Percentiles rank a stretch among this genome's conserved stretches.
Conservation (phyloP, 2,113 vertebrate species). For the Notiomystis cincta region DNA sequence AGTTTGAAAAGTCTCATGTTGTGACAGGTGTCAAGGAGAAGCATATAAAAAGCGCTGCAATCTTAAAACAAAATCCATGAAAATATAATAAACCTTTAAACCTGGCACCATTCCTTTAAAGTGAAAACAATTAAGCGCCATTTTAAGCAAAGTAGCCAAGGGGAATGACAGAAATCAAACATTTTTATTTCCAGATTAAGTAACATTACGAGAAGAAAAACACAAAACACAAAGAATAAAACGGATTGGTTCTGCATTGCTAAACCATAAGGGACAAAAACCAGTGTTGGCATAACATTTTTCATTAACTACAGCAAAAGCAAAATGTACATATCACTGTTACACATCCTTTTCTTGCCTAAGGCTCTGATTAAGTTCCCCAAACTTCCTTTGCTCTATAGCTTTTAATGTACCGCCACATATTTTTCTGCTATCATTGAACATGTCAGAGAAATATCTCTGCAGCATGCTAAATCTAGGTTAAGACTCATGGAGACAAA, state of each 20-base stretch:
- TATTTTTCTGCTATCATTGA: conserved; percentile 48
- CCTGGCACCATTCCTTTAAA: neutral
- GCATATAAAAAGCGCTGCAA: neutral
- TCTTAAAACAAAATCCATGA: neutral
- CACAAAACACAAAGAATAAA: conserved; percentile 39
- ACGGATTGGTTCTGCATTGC: conserved; percentile 41
- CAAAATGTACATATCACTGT: conserved; percentile 47
- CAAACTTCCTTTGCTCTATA: conserved; percentile 45
- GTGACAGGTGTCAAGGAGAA: conserved; percentile 8
- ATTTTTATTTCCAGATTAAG: conserved; percentile 55
- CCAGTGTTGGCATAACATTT: conserved; percentile 15
- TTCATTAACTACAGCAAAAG: conserved; percentile 56
- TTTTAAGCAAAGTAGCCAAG: conserved; percentile 18
- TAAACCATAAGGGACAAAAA: conserved; percentile 49
- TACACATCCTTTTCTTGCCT: conserved; percentile 54
- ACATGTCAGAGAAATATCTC: conserved; percentile 59
- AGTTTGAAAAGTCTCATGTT: neutral
- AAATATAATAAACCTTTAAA: conserved; percentile 19
- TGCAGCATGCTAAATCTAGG: conserved; percentile 49
- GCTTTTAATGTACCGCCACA: conserved; percentile 54
- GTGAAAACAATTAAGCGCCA: conserved; percentile 32
- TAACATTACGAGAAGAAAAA: conserved; percentile 31
- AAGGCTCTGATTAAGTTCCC: conserved; percentile 54
- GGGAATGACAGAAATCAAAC: conserved; percentile 50
- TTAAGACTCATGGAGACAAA: conserved; percentile 34